phyloP scores from a whole-genome alignment of 2,888 invertebrate species.

The Thereva nobilitata region DNA sequence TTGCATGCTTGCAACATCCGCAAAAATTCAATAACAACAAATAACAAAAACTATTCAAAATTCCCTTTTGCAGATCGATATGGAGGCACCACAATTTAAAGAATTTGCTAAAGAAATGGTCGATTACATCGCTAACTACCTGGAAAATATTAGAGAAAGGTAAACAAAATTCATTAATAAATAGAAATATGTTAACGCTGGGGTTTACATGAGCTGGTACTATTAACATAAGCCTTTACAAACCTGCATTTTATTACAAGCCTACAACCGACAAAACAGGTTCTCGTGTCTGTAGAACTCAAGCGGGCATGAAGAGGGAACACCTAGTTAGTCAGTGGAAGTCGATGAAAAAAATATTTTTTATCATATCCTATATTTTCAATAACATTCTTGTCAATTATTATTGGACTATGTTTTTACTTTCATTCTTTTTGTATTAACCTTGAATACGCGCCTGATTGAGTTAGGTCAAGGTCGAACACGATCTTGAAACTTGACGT shows the following conservation, averaged over 20 bases:
- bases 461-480: conserved; percentile 31
- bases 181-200: conserved; percentile 18
- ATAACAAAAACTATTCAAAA: conserved; percentile 15
- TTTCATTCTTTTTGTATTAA: conserved; percentile 10
- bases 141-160: conserved; percentile 93
- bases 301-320: too few relatives aligned
- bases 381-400: too few relatives aligned
- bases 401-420: not conserved
- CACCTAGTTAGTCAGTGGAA: too few relatives aligned
- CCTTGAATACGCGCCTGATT: not conserved
- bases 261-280: too few relatives aligned
- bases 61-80: conserved; percentile 58
- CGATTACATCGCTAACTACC: conserved; percentile 90
- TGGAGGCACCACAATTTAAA: conserved; percentile 82
- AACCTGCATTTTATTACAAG: too few relatives aligned
- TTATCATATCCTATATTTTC: too few relatives aligned
- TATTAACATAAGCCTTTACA: not conserved
- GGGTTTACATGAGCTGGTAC: not conserved
- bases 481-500: not conserved
- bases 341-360: too few relatives aligned
- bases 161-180: conserved; percentile 54
- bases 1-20: not conserved
- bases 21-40: conserved; percentile 3
- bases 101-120: conserved; percentile 92
- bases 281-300: too few relatives aligned